phyloP scores from a whole-genome alignment of 2,888 invertebrate genomes.

The Drosophila mayaguana region DNA sequence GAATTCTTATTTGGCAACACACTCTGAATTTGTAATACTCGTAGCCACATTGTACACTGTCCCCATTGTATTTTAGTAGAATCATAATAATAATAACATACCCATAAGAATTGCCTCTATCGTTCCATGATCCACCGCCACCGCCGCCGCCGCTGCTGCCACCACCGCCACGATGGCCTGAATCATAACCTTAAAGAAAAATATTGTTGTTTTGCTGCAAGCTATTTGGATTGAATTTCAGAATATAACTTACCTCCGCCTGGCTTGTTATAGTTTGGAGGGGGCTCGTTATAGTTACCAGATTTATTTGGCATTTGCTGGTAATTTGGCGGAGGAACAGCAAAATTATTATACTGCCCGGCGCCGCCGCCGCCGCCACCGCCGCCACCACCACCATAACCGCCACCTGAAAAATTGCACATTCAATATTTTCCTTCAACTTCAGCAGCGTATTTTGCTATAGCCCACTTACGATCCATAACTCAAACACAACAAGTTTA shows the following conservation, averaged over 20 bases:
- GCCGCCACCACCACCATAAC: conserved; percentile 57
- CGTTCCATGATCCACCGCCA: conserved; percentile 76
- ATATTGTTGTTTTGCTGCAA: conserved; percentile 18
- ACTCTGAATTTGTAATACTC: conserved; percentile 29
- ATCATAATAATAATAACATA: conserved; percentile 74
- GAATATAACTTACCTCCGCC: conserved; percentile 72
- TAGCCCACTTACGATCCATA: conserved; percentile 79
- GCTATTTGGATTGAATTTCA: not conserved
- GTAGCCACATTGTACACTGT: conserved; percentile 26
- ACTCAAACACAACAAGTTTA: conserved; percentile 16
- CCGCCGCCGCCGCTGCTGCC: conserved; percentile 51
- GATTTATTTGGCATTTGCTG: conserved; percentile 82
- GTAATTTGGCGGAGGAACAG: conserved; percentile 84
- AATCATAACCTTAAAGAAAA: conserved; percentile 80
- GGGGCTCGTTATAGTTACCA: conserved; percentile 83
- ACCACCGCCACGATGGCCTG: conserved; percentile 74
- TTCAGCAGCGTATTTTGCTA: not conserved
- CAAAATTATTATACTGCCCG: conserved; percentile 83
- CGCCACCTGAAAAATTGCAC: conserved; percentile 60
- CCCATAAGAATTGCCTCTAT: conserved; percentile 82
- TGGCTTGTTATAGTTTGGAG: conserved; percentile 82
- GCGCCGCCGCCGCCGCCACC: conserved; percentile 62
- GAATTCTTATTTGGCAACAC: conserved; percentile 27
- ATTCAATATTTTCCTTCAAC: not conserved
- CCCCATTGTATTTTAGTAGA: conserved; percentile 24